Percentiles rank a stretch among this genome's conserved stretches.
These are phyloP conservation scores for Pseudoips prasinana DNA, from an alignment of 2,888 invertebrate species.

Conservation along the genomic window DNA sequence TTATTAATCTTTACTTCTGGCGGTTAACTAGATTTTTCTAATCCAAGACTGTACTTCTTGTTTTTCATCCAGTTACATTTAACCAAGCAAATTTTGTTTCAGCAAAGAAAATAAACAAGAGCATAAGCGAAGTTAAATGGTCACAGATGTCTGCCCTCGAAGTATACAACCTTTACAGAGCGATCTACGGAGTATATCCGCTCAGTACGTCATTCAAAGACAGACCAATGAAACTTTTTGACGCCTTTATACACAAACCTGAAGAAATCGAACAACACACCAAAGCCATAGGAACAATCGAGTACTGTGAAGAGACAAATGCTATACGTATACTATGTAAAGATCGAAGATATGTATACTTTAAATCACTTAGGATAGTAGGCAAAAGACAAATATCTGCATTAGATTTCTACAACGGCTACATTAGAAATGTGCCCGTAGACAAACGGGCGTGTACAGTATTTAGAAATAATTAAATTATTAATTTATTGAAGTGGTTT, in stretches of 20 bases:
- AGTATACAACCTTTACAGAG: conserved; percentile 87
- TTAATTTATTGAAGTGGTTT: conserved; percentile 14
- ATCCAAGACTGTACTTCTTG: too few species aligned
- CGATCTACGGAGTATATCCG: conserved; percentile 84
- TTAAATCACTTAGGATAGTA: conserved; percentile 84
- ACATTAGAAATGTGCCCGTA: conserved; percentile 82
- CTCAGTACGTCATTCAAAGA: conserved; percentile 84
- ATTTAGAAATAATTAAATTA: conserved; percentile 50
- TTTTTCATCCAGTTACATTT: too few species aligned
- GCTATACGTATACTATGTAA: conserved; percentile 85
- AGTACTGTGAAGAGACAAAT: conserved; percentile 81
- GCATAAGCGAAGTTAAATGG: conserved; percentile 86
- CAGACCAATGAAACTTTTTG: conserved; percentile 83
- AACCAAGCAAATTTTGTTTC: too few species aligned
- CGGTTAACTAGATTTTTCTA: too few species aligned
- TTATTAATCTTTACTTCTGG: too few species aligned
- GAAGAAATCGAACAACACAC: conserved; percentile 33
- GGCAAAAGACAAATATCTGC: conserved; percentile 89
- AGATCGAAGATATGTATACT: conserved; percentile 84
- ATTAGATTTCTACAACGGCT: conserved; percentile 93
- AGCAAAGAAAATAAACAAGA: conserved; percentile 88
- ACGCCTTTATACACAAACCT: conserved; percentile 64
- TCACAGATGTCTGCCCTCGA: conserved; percentile 81
- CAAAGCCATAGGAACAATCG: conserved; percentile 79
- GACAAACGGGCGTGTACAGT: conserved; percentile 55